Evolutionary conservation across 2,888 invertebrate species (phyloP).

Genomic region (Lasioglossum figueresi): DNA sequence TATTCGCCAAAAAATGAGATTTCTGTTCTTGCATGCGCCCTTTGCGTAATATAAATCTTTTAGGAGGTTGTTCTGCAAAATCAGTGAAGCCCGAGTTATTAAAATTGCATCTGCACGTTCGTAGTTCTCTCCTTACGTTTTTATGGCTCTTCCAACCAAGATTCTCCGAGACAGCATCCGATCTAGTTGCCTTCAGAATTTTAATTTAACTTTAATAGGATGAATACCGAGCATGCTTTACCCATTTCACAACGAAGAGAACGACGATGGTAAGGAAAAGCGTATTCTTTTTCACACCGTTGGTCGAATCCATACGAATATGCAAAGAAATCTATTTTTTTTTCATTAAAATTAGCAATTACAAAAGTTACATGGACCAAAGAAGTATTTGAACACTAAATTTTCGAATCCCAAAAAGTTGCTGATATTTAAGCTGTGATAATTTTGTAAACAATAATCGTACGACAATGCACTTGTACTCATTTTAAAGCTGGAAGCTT

Average conservation of each 20-base stretch:
- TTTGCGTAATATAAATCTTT: not conserved
- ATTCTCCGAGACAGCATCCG: conserved; percentile 8
- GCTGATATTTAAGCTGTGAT: too few relatives aligned
- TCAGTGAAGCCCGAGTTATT: not conserved
- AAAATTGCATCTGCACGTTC: conserved; percentile 14
- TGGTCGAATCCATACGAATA: not conserved
- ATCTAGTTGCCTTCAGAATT: conserved; percentile 1
- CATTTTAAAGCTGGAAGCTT: too few relatives aligned
- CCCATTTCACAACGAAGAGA: not conserved
- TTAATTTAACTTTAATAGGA: conserved; percentile 8
- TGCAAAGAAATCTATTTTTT: not conserved
- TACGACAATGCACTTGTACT: too few relatives aligned
- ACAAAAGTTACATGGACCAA: not conserved
- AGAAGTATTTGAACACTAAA: not conserved
- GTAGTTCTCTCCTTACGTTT: not conserved
- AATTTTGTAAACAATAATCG: too few relatives aligned
- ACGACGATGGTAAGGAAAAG: not conserved
- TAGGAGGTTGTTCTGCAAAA: not conserved
- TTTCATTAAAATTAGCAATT: not conserved
- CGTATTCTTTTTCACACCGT: not conserved
- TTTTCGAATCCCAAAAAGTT: too few relatives aligned
- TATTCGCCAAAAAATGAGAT: conserved; percentile 12
- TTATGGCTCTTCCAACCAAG: not conserved
- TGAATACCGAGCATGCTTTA: conserved; percentile 8
- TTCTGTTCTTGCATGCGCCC: conserved; percentile 5